These are phyloP conservation scores for Dreissena rostriformis DNA, from an alignment of 1,140 invertebrate genomes.

Conservation along the genomic window DNA sequence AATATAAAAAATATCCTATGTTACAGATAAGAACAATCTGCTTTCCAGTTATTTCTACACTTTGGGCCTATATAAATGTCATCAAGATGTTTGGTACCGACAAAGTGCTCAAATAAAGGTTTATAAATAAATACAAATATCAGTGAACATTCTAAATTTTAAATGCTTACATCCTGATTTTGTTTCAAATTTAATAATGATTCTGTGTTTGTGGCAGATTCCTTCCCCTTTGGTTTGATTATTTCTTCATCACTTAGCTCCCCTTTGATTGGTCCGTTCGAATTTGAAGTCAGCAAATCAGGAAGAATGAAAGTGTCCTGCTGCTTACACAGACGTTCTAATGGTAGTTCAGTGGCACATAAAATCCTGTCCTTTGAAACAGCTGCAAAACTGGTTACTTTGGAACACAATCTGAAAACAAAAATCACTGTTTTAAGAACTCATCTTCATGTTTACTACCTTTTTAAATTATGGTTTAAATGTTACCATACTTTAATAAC, in stretches of 20 bases:
- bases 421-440: neutral
- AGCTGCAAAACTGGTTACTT: slow-evolving; percentile 63
- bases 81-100: too few species aligned
- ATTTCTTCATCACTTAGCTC: slow-evolving; percentile 54
- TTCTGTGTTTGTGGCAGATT: slow-evolving; percentile 59
- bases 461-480: too few species aligned
- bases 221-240: slow-evolving; percentile 55
- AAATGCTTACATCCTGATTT: slow-evolving; percentile 66
- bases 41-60: too few species aligned
- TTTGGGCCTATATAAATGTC: too few species aligned
- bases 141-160: neutral
- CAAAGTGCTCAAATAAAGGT: too few species aligned
- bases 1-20: too few species aligned
- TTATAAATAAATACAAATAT: too few species aligned
- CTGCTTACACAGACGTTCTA: slow-evolving; percentile 72
- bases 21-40: too few species aligned
- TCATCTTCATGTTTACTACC: too few species aligned
- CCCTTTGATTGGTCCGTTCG: slow-evolving; percentile 37
- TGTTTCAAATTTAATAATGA: slow-evolving; percentile 70
- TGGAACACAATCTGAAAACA: slow-evolving; percentile 66
- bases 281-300: slow-evolving; percentile 57
- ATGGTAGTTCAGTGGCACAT: slow-evolving; percentile 71
- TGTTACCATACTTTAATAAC: too few species aligned
- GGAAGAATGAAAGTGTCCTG: slow-evolving; percentile 63
- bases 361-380: slow-evolving; percentile 58